Base-by-base conservation (phyloP, 37 sponge, comb jelly and placozoan genomes). In the Crambe crambe region DNA sequence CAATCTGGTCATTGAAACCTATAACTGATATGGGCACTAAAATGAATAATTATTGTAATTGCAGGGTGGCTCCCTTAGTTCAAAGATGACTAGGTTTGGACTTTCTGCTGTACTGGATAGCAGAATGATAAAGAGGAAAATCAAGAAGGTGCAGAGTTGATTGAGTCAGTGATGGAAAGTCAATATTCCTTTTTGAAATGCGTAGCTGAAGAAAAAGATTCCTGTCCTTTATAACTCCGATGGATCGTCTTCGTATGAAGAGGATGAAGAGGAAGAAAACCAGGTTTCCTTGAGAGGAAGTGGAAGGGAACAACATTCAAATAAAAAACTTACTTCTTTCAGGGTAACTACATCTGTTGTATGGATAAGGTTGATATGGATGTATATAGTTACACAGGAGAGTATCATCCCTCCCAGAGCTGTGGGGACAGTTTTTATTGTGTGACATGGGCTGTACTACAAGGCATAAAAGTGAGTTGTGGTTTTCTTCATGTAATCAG, bases 391-490 rank as follows among this genome's bases (percentile, higher is more conserved):
- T 89, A 65, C 51, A 29, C 6, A 42, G n/a, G n/a, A n/a, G 85
- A 47, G 77, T 68, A 1, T 12, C 72, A 47, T 89, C 90, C 29
- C 47, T 80, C 70, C 90, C 90, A 40, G 90, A 84, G 57, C 72
- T 89, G 25, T 74, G 71, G 68, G 80, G 56, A 21, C 65, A 83
- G 56, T 89, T 79, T 42, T 0, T 89, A 21, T 58, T 89, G 25
- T 78, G 67, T 42, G 89, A 89, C 25, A 20, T 83, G 42, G 60
- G 78, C 22, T 67, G 58, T 32, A 71, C 43, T 31, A 62, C 73
- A 23, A 79, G 79, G 31, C 68, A 67, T 10, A 22, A 79, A 17
- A 44, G 79, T 79, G 37, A 68, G 79, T 60, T 3, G 12, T 47
- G 51, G 12, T 47, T 15, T 15, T 47, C 6, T 47, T 47, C 6